phyloP scores from a whole-genome alignment of 2,888 invertebrate genomes.

The Luffia ferchaultella region DNA sequence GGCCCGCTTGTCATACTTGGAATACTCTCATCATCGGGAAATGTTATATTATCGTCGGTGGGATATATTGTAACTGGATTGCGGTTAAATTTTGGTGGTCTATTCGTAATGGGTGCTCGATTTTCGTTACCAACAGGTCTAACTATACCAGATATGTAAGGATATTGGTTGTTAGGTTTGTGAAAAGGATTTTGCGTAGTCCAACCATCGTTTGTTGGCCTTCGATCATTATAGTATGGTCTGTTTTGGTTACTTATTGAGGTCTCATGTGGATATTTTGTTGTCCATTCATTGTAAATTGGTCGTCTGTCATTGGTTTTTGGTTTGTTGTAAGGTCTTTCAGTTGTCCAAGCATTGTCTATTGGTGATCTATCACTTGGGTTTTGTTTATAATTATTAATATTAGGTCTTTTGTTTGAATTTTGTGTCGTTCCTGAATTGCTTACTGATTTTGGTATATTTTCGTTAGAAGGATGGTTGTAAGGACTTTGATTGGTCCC shows the following conservation, averaged over 20 bases:
- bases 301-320: neutral
- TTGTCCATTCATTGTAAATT: conserved; percentile 1
- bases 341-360: conserved; percentile 4
- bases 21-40: neutral
- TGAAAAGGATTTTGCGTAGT: conserved; percentile 24
- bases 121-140: conserved; percentile 30
- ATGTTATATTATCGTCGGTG: neutral
- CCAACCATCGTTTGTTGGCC: conserved; percentile 12
- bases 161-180: no score
- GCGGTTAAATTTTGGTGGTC: conserved; percentile 18
- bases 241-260: conserved; percentile 9
- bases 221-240: neutral
- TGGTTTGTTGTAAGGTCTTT: conserved; percentile 2
- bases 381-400: conserved; percentile 11
- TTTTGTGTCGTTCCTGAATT: no score
- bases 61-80: conserved; percentile 15
- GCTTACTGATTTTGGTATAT: no score
- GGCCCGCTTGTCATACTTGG: conserved; percentile 6
- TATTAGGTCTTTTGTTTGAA: no score
- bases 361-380: conserved; percentile 10
- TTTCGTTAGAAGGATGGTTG: neutral
- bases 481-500: no score
- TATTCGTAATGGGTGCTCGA: conserved; percentile 44
- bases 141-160: conserved; percentile 18
- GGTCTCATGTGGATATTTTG: conserved; percentile 10